phyloP scores from a whole-genome alignment of 2,113 vertebrate species.

The Paramisgurnus dabryanus region DNA sequence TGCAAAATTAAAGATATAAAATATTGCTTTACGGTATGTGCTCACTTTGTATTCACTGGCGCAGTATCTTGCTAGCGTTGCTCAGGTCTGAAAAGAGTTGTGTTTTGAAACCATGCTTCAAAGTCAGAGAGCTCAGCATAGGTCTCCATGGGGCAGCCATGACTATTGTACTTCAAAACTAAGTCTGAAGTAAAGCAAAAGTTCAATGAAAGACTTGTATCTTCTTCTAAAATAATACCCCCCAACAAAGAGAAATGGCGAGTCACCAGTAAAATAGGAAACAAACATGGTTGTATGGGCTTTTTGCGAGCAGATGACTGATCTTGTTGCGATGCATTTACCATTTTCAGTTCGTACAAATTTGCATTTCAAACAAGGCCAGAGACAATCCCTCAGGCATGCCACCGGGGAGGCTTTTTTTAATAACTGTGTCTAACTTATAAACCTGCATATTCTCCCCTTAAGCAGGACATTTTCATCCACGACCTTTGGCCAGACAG shows the following conservation, averaged over 20 bases:
- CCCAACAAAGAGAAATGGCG: not conserved
- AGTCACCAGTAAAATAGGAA: not conserved
- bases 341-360: constrained; percentile 27
- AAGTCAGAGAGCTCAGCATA: constrained; percentile 3
- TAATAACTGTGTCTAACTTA: constrained; percentile 66
- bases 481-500: constrained; percentile 73
- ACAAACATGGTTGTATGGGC: not conserved
- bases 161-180: constrained; percentile 15
- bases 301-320: not conserved
- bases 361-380: constrained; percentile 44
- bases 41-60: not conserved
- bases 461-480: constrained; percentile 73
- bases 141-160: not conserved
- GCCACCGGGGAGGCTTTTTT: constrained; percentile 70
- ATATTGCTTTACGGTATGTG: not conserved
- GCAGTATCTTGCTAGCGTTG: not conserved
- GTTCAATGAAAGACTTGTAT: constrained; percentile 12
- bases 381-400: constrained; percentile 59
- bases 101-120: constrained; percentile 33
- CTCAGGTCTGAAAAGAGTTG: constrained; percentile 19
- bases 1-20: not conserved
- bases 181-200: constrained; percentile 12
- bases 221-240: not conserved
- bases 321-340: not conserved
- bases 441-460: constrained; percentile 65